Base-by-base conservation (phyloP, 2,888 invertebrate species). In the Sarcophaga caerulescens region DNA sequence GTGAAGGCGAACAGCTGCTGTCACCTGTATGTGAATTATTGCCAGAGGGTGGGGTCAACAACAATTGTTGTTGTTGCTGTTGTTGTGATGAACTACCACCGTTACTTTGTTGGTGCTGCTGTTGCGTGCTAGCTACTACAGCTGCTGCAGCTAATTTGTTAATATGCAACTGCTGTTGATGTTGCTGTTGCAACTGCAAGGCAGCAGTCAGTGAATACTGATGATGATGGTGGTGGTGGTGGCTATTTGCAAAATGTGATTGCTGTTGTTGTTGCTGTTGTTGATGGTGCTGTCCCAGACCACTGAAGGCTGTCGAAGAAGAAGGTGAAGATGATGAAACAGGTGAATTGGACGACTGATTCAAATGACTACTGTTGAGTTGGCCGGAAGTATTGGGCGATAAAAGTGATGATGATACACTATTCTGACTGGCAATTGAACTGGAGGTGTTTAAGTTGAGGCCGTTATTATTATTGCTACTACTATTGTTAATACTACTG, bases 121-220 rank as follows among this genome's bases (percentile, higher is more conserved):
- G 35, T 84, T 91, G 91, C 0, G 91, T 90, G 77, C 90, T 90
- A 52, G 89, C 91, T 44, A 91, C 91, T 52, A 91, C 92, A 74
- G 90, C 92, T 17, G 92, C 92, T 79, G 92, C 91, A 52, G 92
- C 91, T 88, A 92, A 81, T 88, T 92, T 92, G 84, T 92, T 91
- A 75, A 91, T 92, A 73, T 92, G 92, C 87, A 89, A 90, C 86
- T 90, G 93, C 85, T 92, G 93, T 85, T 88, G 84, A 12, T 84
- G 90, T 81, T 85, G 90, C 84, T 89, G 90, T 84, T 90, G 92
- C 83, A 89, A 89, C 85, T 92, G 92, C 35, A 91, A 88, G 21
- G 93, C 93, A 35, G 93, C 93, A 66, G 92, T 91, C 17, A 92
- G 94, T 93, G 91, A 91, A 71, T 93, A 95, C 94, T 92, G 92